Conservation (phyloP, 2,888 invertebrate genomes). For the Mythimna loreyi region DNA sequence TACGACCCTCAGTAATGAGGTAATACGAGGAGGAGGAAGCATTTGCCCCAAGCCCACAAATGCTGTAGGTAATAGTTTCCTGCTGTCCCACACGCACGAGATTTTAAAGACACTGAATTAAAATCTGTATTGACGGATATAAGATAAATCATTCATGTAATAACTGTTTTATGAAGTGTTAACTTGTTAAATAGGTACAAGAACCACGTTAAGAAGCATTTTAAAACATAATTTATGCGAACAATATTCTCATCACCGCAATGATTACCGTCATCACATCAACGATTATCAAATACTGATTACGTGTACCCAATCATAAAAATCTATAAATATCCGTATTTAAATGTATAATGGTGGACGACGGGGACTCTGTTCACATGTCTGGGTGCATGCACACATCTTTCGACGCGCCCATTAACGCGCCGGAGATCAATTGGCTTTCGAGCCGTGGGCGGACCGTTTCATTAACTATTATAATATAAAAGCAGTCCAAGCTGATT, state of each 20-base stretch:
- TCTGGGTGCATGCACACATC: constrained; percentile 79
- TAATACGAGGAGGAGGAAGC: too few species aligned
- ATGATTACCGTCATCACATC: constrained; percentile 56
- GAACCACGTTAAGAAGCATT: constrained; percentile 5
- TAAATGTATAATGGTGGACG: constrained; percentile 78
- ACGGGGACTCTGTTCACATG: constrained; percentile 76
- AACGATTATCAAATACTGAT: constrained; percentile 73
- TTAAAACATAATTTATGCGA: constrained; percentile 34
- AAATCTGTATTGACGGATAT: not conserved
- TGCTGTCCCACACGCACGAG: not conserved
- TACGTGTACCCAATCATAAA: constrained; percentile 71
- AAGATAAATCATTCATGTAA: not conserved
- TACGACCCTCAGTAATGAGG: too few species aligned
- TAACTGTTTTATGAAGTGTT: not conserved
- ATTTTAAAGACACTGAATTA: not conserved
- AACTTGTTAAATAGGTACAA: not conserved
- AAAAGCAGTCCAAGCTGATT: constrained; percentile 86
- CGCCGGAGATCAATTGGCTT: constrained; percentile 85
- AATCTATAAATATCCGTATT: constrained; percentile 76
- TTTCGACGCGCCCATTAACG: constrained; percentile 85
- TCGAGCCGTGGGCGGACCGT: constrained; percentile 85
- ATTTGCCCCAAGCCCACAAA: not conserved
- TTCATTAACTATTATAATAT: constrained; percentile 89
- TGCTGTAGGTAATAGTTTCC: not conserved
- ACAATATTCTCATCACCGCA: constrained; percentile 44